Conservation (phyloP, 1,140 invertebrate genomes). For the Hyles euphorbiae region DNA sequence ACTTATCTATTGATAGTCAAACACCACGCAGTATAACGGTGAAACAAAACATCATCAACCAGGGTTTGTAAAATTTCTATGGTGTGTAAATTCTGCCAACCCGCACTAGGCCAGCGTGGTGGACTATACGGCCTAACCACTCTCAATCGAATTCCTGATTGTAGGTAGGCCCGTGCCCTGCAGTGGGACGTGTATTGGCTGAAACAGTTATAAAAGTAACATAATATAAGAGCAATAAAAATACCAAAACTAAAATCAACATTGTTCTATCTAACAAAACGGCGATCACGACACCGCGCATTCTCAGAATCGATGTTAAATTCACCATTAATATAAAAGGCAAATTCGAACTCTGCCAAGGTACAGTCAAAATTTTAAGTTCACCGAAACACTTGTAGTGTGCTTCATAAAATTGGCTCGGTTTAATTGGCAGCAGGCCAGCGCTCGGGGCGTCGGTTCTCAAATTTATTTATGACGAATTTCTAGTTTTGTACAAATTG, state of each 20-base stretch:
- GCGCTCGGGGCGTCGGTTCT: constrained; percentile 9
- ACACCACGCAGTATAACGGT: too few relatives aligned
- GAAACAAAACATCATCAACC: too few relatives aligned
- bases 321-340: not conserved
- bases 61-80: too few relatives aligned
- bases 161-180: too few relatives aligned
- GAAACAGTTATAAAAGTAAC: too few relatives aligned
- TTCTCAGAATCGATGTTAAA: not conserved
- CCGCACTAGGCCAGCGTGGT: too few relatives aligned
- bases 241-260: not conserved
- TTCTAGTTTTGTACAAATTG: not conserved
- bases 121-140: too few relatives aligned
- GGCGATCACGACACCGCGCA: not conserved
- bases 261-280: not conserved
- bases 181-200: too few relatives aligned
- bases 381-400: not conserved
- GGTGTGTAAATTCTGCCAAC: too few relatives aligned
- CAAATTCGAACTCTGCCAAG: constrained; percentile 1
- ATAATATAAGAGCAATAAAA: too few relatives aligned
- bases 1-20: too few relatives aligned
- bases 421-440: constrained; percentile 20
- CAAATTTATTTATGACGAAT: constrained; percentile 20
- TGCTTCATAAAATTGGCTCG: constrained; percentile 12
- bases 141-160: too few relatives aligned
- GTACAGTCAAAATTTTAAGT: not conserved